phyloP scores from a whole-genome alignment of 2,888 invertebrate species.

The Tachina lurida region DNA sequence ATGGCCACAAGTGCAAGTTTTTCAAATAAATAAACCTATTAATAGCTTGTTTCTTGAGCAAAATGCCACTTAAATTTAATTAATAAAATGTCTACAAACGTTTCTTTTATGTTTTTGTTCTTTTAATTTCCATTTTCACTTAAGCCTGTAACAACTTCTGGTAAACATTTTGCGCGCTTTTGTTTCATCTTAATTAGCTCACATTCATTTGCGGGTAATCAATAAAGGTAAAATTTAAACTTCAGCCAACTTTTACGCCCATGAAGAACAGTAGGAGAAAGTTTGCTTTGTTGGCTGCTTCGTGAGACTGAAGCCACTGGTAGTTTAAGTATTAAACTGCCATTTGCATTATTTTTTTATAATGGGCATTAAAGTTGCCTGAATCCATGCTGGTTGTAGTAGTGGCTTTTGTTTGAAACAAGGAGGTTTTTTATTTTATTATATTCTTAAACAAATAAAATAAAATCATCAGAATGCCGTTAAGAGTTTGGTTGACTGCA shows the following conservation, averaged over 20 bases:
- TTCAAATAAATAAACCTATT: neutral
- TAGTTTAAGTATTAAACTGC: slow-evolving; percentile 40
- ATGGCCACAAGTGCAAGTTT: slow-evolving; percentile 1
- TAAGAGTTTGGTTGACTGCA: slow-evolving; percentile 16
- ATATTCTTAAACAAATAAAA: slow-evolving; percentile 38
- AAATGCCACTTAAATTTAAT: neutral
- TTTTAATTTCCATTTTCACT: neutral
- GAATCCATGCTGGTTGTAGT: neutral
- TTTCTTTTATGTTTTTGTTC: neutral
- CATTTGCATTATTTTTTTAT: slow-evolving; percentile 61
- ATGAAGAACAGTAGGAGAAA: slow-evolving; percentile 15
- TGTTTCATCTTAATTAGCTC: slow-evolving; percentile 64
- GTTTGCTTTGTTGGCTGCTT: neutral
- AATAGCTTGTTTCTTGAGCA: too few species aligned
- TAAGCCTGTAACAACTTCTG: neutral
- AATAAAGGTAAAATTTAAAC: slow-evolving; percentile 37
- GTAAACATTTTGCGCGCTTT: slow-evolving; percentile 31
- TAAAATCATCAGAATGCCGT: slow-evolving; percentile 51
- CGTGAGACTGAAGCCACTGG: neutral
- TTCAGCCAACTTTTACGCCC: slow-evolving; percentile 21
- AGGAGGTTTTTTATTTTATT: slow-evolving; percentile 5
- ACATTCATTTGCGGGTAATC: slow-evolving; percentile 42
- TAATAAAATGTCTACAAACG: neutral
- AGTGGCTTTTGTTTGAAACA: slow-evolving; percentile 26
- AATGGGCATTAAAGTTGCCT: slow-evolving; percentile 51